A percentile compares a stretch with the other conserved stretches of the same genome.
Evolutionary conservation across 2,797 vertebrate species (phyloP).

Genomic region (Neomorphus geoffroyi): DNA sequence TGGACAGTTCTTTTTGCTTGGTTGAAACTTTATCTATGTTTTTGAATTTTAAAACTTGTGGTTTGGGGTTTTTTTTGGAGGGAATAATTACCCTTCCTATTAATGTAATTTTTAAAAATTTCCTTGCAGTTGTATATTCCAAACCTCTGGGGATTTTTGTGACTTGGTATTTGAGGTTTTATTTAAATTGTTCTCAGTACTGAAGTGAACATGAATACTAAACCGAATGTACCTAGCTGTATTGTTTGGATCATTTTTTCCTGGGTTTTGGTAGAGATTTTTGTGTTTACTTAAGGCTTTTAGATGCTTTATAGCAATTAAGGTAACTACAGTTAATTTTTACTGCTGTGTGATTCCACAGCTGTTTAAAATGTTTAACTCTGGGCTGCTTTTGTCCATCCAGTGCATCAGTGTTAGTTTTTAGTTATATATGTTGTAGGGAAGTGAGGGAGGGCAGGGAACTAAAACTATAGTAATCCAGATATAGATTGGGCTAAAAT

Average conservation of each 20-base stretch:
- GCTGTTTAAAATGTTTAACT: neutral
- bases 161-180: neutral
- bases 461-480: neutral
- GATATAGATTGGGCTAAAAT: neutral
- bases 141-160: neutral
- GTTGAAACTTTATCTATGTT: neutral
- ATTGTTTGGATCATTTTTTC: neutral
- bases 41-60: neutral
- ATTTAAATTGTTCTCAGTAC: neutral
- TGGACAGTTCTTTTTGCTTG: neutral
- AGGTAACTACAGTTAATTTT: neutral
- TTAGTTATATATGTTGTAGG: neutral
- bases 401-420: neutral
- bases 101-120: neutral
- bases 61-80: neutral
- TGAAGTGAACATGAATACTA: neutral
- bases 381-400: neutral
- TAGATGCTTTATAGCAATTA: neutral
- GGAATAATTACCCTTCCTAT: neutral
- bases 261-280: neutral
- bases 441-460: neutral
- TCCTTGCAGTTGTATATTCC: neutral
- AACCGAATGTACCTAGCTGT: neutral
- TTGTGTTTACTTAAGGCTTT: neutral
- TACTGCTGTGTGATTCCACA: neutral